These are phyloP conservation scores for Tipula vernalis DNA, from an alignment of 2,888 invertebrate genomes.

Conservation along the genomic window DNA sequence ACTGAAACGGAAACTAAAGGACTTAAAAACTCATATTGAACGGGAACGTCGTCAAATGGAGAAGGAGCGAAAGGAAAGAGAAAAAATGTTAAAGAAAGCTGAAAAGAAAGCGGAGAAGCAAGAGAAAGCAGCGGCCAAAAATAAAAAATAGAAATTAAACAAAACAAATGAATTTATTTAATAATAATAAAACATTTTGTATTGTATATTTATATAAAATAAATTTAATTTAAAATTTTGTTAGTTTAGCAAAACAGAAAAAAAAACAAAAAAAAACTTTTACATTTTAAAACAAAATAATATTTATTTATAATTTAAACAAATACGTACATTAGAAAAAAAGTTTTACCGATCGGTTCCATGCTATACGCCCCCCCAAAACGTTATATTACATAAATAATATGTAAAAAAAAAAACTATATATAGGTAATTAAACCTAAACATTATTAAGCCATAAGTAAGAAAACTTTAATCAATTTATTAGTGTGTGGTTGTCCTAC, in stretches of 20 bases:
- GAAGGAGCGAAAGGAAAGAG: conserved; percentile 69
- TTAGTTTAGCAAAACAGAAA: background rate
- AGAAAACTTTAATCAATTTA: background rate
- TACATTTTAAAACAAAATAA: background rate
- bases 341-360: background rate
- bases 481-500: background rate
- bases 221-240: background rate
- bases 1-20: conserved; percentile 75
- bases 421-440: background rate
- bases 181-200: background rate
- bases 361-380: background rate
- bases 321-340: background rate
- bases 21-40: conserved; percentile 60
- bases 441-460: background rate
- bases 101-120: conserved; percentile 59
- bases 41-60: conserved; percentile 64
- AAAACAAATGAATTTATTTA: background rate
- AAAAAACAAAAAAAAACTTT: background rate
- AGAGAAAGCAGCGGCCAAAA: conserved; percentile 8
- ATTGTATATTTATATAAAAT: background rate
- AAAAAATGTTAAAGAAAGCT: conserved; percentile 75
- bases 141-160: conserved; percentile 7
- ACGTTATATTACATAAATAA: background rate
- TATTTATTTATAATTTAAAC: background rate
- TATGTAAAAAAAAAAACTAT: background rate